These are phyloP conservation scores for Eilema depressum DNA, from an alignment of 2,888 invertebrate species.

Conservation along the genomic window DNA sequence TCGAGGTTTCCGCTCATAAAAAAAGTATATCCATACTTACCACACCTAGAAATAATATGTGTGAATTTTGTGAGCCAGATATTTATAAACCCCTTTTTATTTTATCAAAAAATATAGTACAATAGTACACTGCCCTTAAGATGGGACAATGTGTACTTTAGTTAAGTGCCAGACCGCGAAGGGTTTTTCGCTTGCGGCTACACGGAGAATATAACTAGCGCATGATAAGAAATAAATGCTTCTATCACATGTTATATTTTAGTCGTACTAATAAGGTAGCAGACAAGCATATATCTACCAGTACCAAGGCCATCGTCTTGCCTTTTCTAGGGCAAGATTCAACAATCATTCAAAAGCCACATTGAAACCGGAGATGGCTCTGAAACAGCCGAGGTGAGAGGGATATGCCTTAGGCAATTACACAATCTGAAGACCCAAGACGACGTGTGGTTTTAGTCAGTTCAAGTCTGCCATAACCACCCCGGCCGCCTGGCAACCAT, in stretches of 20 bases:
- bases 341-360: too few species aligned
- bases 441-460: too few species aligned
- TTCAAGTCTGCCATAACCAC: too few species aligned
- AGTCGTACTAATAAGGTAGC: neutral
- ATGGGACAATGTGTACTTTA: conserved; percentile 1
- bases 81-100: neutral
- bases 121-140: neutral
- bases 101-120: neutral
- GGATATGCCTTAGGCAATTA: too few species aligned
- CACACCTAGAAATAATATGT: neutral
- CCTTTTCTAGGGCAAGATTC: too few species aligned
- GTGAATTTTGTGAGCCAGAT: too few species aligned
- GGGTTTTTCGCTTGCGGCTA: neutral
- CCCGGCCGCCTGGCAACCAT: too few species aligned
- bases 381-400: too few species aligned
- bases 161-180: neutral
- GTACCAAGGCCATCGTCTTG: neutral
- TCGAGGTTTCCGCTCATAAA: neutral
- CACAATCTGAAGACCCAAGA: too few species aligned
- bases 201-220: neutral
- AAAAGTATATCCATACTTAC: too few species aligned
- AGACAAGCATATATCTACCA: too few species aligned
- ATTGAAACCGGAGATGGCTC: too few species aligned
- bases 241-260: neutral
- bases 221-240: neutral